Evolutionary conservation across 2,888 invertebrate species (phyloP).

Genomic region (Pomacea canaliculata): DNA sequence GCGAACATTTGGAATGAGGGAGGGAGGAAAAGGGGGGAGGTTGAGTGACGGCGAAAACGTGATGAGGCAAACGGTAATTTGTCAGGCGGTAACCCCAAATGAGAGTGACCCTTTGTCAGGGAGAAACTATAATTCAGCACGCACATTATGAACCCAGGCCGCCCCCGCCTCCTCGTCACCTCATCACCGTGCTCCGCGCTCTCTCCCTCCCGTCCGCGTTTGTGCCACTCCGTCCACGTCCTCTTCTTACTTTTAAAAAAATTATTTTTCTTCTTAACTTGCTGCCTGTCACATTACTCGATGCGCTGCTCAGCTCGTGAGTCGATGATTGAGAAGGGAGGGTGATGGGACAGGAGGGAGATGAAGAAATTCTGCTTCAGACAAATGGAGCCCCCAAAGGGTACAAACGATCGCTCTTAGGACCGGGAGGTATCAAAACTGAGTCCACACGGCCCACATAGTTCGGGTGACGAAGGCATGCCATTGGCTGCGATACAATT

Average conservation of each 20-base stretch:
- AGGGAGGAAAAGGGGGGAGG: background rate
- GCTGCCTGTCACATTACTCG: too few relatives aligned
- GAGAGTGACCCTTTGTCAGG: slow-evolving; percentile 10
- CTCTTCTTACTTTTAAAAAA: too few relatives aligned
- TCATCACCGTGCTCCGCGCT: too few relatives aligned
- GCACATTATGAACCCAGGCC: background rate
- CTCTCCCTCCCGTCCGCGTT: too few relatives aligned
- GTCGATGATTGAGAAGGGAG: background rate
- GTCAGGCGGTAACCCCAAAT: background rate
- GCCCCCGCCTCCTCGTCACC: background rate
- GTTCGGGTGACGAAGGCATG: background rate
- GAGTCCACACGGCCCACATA: background rate
- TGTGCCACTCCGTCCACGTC: too few relatives aligned
- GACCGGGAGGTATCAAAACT: background rate
- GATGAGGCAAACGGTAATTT: slow-evolving; percentile 1
- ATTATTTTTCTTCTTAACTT: too few relatives aligned
- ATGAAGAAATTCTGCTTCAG: background rate
- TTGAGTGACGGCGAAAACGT: background rate
- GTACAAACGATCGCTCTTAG: background rate
- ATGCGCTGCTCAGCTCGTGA: too few relatives aligned
- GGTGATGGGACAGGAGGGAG: background rate
- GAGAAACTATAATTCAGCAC: slow-evolving; percentile 5
- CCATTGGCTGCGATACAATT: slow-evolving; percentile 7
- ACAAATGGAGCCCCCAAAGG: background rate
- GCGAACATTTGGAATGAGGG: background rate